Percentiles rank a stretch among this genome's conserved stretches.
phyloP scores from a whole-genome alignment of 2,113 vertebrate genomes.

The Benitochromis conjunctus region DNA sequence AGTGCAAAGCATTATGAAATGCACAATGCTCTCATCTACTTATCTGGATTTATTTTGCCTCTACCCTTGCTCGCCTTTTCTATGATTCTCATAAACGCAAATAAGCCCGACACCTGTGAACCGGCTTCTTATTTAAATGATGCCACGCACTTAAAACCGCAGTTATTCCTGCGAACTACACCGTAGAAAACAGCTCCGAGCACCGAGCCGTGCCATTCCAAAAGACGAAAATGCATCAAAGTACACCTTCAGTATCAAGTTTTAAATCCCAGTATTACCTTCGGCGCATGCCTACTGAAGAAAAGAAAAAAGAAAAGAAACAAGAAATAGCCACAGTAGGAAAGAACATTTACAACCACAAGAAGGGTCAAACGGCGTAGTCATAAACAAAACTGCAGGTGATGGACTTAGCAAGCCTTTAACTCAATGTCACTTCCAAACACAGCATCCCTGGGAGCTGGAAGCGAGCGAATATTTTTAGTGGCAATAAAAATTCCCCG shows the following conservation, averaged over 20 bases:
- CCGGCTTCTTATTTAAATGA: not conserved
- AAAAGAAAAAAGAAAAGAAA: not conserved
- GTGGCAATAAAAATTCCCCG: not conserved
- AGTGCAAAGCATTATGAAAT: constrained; percentile 20
- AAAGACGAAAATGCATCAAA: not conserved
- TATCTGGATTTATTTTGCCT: constrained; percentile 20
- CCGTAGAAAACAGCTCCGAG: not conserved
- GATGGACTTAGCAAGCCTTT: not conserved
- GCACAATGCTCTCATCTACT: constrained; percentile 31
- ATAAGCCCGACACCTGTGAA: not conserved
- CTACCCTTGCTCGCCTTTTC: not conserved
- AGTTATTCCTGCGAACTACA: not conserved
- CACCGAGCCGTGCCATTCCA: not conserved
- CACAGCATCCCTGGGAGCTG: not conserved
- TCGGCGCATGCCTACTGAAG: not conserved
- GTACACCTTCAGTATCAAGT: not conserved
- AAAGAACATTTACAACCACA: not conserved
- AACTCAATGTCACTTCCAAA: not conserved
- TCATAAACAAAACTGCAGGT: not conserved
- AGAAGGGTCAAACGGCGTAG: not conserved
- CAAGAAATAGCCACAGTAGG: not conserved
- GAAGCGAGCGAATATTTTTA: not conserved
- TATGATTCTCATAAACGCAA: not conserved
- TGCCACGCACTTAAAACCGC: not conserved
- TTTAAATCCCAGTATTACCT: not conserved